Conservation (phyloP, 2,888 invertebrate species). For the Pristionchus japonicus region DNA sequence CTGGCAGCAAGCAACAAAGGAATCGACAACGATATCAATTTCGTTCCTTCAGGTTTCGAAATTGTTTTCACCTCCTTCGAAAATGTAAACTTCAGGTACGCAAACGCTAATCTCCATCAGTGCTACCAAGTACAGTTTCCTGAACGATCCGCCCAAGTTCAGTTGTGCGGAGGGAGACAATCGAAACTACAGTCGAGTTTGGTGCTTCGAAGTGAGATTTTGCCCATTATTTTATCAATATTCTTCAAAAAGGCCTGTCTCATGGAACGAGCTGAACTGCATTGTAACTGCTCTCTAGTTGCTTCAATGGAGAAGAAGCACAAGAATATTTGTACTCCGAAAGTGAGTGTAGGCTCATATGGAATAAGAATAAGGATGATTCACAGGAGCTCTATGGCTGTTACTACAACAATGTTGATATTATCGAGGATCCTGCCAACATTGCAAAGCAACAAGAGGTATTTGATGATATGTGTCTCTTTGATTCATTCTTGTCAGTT, state of each 20-base stretch:
- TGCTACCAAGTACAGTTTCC: slow-evolving; percentile 71
- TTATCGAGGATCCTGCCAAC: background rate
- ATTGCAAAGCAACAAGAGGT: background rate
- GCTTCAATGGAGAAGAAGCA: slow-evolving; percentile 60
- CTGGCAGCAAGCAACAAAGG: slow-evolving; percentile 64
- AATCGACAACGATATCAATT: slow-evolving; percentile 65
- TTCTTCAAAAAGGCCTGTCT: slow-evolving; percentile 60
- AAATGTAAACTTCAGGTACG: slow-evolving; percentile 55
- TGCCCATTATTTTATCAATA: background rate
- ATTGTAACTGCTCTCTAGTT: slow-evolving; percentile 68
- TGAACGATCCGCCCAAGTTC: slow-evolving; percentile 68
- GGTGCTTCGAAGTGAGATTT: slow-evolving; percentile 65
- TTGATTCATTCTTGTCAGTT: no score
- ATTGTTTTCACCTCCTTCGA: no score
- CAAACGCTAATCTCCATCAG: slow-evolving; percentile 71
- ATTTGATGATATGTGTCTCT: no score
- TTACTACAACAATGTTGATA: background rate
- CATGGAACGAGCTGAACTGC: slow-evolving; percentile 58
- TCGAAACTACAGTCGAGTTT: slow-evolving; percentile 65
- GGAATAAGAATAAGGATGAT: background rate
- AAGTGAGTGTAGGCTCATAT: background rate
- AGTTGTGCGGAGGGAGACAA: slow-evolving; percentile 60
- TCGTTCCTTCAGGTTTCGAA: slow-evolving; percentile 60
- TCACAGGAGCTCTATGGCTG: background rate
- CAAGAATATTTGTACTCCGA: slow-evolving; percentile 57